Base-by-base conservation (phyloP, 2,888 invertebrate genomes). In the Lycia hirtaria region DNA sequence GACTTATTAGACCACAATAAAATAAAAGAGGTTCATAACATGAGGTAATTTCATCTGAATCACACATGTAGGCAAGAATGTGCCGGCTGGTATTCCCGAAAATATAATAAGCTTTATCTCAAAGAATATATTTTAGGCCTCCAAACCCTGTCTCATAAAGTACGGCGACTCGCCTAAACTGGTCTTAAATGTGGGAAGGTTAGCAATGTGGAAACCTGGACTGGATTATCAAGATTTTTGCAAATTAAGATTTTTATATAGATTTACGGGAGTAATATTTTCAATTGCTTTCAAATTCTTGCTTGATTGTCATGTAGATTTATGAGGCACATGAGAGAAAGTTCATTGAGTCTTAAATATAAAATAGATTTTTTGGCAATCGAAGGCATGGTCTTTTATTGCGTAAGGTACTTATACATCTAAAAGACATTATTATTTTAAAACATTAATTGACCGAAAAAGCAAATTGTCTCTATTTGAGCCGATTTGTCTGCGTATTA, bases 111-210 rank as follows among this genome's bases (percentile, higher is more conserved):
- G 26, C 7, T 35, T 61, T 59, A 56, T 51, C 48, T 50, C 20
- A 10, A 35, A 45, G 44, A 47, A 33, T 52, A 62, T 56, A 58
- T 51, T 59, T 49, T 38, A 47, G 54, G 54, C 32, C 56, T 48
- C 43, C 55, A 14, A 55, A 51, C 45, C 61, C 48, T 65, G 62
- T 64, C 65, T 55, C 56, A 57, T 64, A 65, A 65, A 64, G 53
- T 64, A 55, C 10, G 38, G 24, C 33, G 51, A 62, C 52, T 55
- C 40, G 30, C 53, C 57, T 47, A 49, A 73, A 74, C 76, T 68
- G 68, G 75, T 74, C 67, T 53, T 19, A 54, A 58, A 67, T 67
- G 69, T 66, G 66, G 68, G 59, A 68, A 64, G 64, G 64, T 68
- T 61, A 56, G 57, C 54, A 56, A 38, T 58, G 50, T 30, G 67